Evolutionary conservation across 1,140 invertebrate genomes (phyloP).

Genomic region (Drosophila nasuta): DNA sequence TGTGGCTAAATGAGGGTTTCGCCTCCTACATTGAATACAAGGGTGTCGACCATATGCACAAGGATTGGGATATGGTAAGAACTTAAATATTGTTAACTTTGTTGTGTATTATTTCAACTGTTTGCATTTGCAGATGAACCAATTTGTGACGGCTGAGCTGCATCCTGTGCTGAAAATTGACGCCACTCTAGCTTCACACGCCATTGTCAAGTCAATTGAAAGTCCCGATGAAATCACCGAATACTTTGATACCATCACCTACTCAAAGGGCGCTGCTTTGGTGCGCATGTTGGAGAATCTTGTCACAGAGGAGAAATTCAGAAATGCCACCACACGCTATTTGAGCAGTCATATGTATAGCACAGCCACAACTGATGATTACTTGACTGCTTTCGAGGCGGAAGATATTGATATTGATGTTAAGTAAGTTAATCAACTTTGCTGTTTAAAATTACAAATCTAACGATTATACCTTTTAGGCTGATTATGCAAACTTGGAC

Average conservation of each 20-base stretch:
- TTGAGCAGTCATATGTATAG: slow-evolving; percentile 89
- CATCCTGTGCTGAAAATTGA: slow-evolving; percentile 92
- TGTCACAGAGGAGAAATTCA: slow-evolving; percentile 91
- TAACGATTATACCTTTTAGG: slow-evolving; percentile 65
- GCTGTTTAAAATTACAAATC: not conserved
- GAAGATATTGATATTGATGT: slow-evolving; percentile 85
- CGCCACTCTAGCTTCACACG: slow-evolving; percentile 93
- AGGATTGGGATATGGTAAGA: slow-evolving; percentile 93
- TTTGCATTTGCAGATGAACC: slow-evolving; percentile 86
- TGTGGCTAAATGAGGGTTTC: slow-evolving; percentile 97
- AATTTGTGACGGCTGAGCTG: slow-evolving; percentile 91
- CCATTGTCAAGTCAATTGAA: slow-evolving; percentile 92
- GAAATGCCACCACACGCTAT: slow-evolving; percentile 90
- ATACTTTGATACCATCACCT: slow-evolving; percentile 96
- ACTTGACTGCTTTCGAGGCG: slow-evolving; percentile 89
- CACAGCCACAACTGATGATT: slow-evolving; percentile 93
- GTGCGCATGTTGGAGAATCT: slow-evolving; percentile 96
- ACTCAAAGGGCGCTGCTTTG: slow-evolving; percentile 95
- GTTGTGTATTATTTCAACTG: not conserved
- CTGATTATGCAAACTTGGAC: slow-evolving; percentile 97
- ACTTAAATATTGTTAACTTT: not conserved
- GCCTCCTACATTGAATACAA: slow-evolving; percentile 94
- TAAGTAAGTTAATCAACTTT: slow-evolving; percentile 61
- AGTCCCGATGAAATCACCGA: slow-evolving; percentile 96
- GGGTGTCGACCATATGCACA: slow-evolving; percentile 89